Base-by-base conservation (phyloP, 2,888 invertebrate species). In the Chironomus tentans region DNA sequence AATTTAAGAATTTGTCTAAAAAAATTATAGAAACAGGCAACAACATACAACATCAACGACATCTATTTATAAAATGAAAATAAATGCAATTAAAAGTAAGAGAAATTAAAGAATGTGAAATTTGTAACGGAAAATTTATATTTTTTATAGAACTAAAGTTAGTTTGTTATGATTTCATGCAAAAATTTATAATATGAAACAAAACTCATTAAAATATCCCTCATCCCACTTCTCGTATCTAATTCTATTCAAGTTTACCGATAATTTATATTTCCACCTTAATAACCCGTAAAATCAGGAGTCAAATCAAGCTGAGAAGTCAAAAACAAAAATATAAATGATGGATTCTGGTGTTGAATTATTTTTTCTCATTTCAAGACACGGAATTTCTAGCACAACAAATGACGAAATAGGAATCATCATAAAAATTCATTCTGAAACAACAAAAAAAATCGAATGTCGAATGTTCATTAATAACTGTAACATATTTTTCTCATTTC, bases 1-100 rank as follows among this genome's bases (percentile, higher is more conserved):
- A 77, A 78, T 78, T 76, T 78, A 77, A 77, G 77, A 77, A 78
- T 71, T 24, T 56, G 6, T 56, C 15, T 50, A 70, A 70, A 76
- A 76, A 72, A 76, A 61, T 61, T 62, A 56, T 70, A 69, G 71
- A 22, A 24, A 56, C 56, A 56, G 18, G 61, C 56, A 65, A 73
- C 62, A 73, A 73, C 62, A 73, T 46, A 38, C 7, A 73, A 73
- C 47, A 73, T 65, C 47, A 62, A 73, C 15, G 65, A 65, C 65
- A 65, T 65, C 65, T 24, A 65, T 38, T 38, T 38, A 38, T 38
- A 38, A 38, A 38, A 38, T 38, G 7, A 38, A 10, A 10, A 38
- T 38, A 38, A 38, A 38, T 38, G 38, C 10, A 38, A 38, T 38
- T 38, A 38, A 10, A 13, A 24, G 4, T 6, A 56, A 2, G n/a